Evolutionary conservation across 2,113 vertebrate genomes (phyloP).

Genomic region (Emydocephalus ijimae): DNA sequence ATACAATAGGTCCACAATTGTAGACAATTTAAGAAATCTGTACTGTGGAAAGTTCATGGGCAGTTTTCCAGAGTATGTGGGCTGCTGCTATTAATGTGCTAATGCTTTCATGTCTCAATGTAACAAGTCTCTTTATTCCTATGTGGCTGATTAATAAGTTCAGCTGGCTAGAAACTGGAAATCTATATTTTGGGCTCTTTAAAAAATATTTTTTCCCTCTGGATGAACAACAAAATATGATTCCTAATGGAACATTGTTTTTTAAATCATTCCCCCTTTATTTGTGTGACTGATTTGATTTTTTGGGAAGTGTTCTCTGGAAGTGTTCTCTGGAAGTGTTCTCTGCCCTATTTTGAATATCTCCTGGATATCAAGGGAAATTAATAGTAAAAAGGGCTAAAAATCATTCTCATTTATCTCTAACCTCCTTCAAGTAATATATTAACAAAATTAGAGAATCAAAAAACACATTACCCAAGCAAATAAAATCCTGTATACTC

Average conservation of each 20-base stretch:
- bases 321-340: background rate
- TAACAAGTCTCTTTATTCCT: background rate
- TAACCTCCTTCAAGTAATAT: background rate
- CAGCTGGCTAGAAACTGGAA: background rate
- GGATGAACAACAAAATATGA: background rate
- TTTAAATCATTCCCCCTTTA: background rate
- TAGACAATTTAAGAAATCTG: background rate
- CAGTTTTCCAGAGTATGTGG: background rate
- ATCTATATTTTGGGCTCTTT: background rate
- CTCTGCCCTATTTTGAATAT: background rate
- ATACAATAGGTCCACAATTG: background rate
- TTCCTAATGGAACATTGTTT: background rate
- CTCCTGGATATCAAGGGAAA: background rate
- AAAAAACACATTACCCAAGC: background rate
- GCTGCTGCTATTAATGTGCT: background rate
- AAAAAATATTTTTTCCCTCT: background rate
- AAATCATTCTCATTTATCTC: background rate
- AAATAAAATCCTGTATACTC: background rate
- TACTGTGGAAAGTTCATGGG: background rate
- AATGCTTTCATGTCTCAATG: background rate
- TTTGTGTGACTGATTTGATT: background rate
- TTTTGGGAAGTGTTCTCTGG: background rate
- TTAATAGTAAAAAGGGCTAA: background rate
- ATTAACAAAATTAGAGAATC: background rate
- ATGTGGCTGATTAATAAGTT: background rate